Evolutionary conservation across 2,888 invertebrate species (phyloP).

Genomic region (Unio delphinus): DNA sequence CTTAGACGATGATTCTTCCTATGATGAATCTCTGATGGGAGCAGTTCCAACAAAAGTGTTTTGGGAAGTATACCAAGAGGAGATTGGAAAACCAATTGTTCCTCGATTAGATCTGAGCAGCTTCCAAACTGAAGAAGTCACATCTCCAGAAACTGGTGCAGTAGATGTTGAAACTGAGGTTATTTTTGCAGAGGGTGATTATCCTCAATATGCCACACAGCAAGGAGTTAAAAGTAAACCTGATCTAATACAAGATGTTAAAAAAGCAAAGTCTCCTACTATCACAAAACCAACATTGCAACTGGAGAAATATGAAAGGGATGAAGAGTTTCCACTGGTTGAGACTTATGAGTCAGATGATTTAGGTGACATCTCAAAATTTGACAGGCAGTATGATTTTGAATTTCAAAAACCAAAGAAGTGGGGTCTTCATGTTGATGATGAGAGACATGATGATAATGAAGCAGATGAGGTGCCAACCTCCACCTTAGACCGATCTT

Average conservation of each 20-base stretch:
- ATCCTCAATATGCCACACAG: constrained; percentile 45
- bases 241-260: too few relatives aligned
- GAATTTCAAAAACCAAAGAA: background rate
- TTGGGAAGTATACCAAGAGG: constrained; percentile 31
- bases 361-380: too few relatives aligned
- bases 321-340: background rate
- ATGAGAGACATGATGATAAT: constrained; percentile 5
- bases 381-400: too few relatives aligned
- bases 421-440: background rate
- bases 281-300: too few relatives aligned
- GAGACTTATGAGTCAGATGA: background rate
- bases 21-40: constrained; percentile 55
- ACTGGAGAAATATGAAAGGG: background rate
- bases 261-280: background rate
- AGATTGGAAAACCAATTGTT: constrained; percentile 20
- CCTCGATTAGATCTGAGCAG: constrained; percentile 6
- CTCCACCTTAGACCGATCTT: constrained; percentile 10
- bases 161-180: too few relatives aligned
- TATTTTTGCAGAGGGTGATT: constrained; percentile 1
- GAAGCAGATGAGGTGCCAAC: constrained; percentile 10
- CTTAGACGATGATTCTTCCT: constrained; percentile 50
- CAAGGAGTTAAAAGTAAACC: constrained; percentile 1
- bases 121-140: too few relatives aligned
- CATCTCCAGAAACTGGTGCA: too few relatives aligned
- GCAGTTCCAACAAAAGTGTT: constrained; percentile 29